These are phyloP conservation scores for Sprattus sprattus DNA, from an alignment of 2,113 vertebrate genomes.

Conservation along the genomic window DNA sequence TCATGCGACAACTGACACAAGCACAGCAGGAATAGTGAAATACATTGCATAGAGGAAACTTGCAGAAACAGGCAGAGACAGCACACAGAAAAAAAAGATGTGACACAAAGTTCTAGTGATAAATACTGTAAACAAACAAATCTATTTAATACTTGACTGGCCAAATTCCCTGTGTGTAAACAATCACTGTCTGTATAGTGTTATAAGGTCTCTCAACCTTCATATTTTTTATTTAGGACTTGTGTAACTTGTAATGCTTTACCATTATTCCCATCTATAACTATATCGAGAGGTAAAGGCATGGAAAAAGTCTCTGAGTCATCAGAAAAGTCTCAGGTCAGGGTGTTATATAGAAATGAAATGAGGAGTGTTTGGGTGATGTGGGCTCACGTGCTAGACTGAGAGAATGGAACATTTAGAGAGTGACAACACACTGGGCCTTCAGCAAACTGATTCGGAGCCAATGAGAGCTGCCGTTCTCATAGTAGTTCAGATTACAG, in stretches of 20 bases:
- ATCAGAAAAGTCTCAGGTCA: slow-evolving; percentile 4
- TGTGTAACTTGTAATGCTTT: not conserved
- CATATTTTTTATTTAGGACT: no score
- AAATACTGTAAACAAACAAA: not conserved
- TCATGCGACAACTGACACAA: not conserved
- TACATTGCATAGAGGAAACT: not conserved
- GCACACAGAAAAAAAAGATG: not conserved
- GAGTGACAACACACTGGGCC: slow-evolving; percentile 10
- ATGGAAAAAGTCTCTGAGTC: slow-evolving; percentile 2
- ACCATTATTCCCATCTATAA: not conserved
- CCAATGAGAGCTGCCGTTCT: not conserved
- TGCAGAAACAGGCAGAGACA: not conserved
- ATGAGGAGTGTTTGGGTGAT: not conserved
- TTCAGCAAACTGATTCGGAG: not conserved
- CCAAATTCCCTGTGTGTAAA: not conserved
- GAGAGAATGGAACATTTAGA: slow-evolving; percentile 3
- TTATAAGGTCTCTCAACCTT: no score
- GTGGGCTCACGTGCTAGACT: not conserved
- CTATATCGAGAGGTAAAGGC: not conserved
- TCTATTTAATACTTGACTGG: not conserved
- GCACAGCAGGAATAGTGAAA: not conserved
- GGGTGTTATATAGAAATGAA: slow-evolving; percentile 1
- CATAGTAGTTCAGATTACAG: not conserved
- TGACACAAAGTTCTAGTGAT: not conserved
- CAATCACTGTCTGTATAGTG: not conserved